Conservation (phyloP, 2,113 vertebrate species). For the Suricata suricatta region DNA sequence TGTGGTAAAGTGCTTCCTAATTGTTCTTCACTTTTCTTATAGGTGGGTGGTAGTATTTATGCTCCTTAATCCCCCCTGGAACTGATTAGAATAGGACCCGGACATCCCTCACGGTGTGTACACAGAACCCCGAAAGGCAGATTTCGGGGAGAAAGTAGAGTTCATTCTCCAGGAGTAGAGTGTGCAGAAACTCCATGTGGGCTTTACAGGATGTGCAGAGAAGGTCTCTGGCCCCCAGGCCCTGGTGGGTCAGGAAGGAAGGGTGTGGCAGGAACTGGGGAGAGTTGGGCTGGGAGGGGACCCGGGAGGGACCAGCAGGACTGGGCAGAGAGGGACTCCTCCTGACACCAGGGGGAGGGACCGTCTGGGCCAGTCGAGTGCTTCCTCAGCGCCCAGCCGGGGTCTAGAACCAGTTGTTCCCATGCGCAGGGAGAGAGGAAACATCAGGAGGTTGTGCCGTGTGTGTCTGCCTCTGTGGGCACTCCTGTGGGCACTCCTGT, state of each 20-base stretch:
- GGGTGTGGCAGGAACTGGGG: not conserved
- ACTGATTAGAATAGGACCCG: not conserved
- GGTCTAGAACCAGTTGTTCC: not conserved
- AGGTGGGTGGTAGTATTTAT: not conserved
- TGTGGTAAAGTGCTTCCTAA: not conserved
- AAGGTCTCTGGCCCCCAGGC: not conserved
- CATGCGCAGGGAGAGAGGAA: not conserved
- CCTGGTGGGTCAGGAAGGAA: not conserved
- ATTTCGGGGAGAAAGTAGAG: not conserved
- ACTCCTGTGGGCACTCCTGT: too few species aligned
- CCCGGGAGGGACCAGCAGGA: not conserved
- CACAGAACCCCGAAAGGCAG: not conserved
- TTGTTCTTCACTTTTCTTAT: not conserved
- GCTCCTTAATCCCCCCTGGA: not conserved
- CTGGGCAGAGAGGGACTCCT: not conserved
- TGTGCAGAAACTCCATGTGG: not conserved
- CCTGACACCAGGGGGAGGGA: accelerated
- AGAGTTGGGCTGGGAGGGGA: not conserved
- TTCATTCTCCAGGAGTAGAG: not conserved
- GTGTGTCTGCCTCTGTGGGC: too few species aligned
- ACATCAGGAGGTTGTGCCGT: too few species aligned
- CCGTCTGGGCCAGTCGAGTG: accelerated
- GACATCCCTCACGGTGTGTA: not conserved
- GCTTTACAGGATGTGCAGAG: not conserved
- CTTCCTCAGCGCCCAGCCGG: not conserved